Evolutionary conservation across 2,797 vertebrate species (phyloP).

Genomic region (Apodemus agrarius): DNA sequence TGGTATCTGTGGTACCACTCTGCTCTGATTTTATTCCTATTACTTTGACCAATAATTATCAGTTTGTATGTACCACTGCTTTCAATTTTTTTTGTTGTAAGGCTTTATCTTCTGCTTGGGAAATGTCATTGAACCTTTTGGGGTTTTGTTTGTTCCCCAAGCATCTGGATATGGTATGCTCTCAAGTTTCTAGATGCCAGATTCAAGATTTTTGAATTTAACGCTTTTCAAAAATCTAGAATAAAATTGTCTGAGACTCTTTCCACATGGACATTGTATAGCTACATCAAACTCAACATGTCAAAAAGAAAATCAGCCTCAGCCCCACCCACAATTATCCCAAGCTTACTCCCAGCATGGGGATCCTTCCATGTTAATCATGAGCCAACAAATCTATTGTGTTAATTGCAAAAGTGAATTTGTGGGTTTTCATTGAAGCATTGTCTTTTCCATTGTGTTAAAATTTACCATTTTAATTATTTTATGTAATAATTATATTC

Average conservation of each 20-base stretch:
- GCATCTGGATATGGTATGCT: neutral
- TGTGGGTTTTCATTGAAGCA: neutral
- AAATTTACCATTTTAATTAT: neutral
- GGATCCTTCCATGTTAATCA: neutral
- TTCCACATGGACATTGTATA: neutral
- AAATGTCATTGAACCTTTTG: neutral
- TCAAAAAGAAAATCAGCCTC: neutral
- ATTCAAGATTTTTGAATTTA: neutral
- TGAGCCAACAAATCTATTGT: neutral
- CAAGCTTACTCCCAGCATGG: neutral
- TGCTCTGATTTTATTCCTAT: neutral
- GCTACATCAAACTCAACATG: neutral
- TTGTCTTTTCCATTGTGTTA: neutral
- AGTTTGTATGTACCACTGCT: neutral
- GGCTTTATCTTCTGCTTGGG: neutral
- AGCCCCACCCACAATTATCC: neutral
- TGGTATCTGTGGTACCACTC: neutral
- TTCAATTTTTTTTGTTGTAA: neutral
- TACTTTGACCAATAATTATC: neutral
- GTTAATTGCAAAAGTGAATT: neutral
- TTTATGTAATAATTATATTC: neutral
- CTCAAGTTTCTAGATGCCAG: neutral
- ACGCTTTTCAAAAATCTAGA: neutral
- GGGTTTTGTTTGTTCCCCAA: neutral
- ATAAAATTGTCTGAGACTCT: neutral